Evolutionary conservation across 2,888 invertebrate genomes (phyloP), one percentile per base, ranked within the genome.

Genomic region (Eilema sororculum): DNA sequence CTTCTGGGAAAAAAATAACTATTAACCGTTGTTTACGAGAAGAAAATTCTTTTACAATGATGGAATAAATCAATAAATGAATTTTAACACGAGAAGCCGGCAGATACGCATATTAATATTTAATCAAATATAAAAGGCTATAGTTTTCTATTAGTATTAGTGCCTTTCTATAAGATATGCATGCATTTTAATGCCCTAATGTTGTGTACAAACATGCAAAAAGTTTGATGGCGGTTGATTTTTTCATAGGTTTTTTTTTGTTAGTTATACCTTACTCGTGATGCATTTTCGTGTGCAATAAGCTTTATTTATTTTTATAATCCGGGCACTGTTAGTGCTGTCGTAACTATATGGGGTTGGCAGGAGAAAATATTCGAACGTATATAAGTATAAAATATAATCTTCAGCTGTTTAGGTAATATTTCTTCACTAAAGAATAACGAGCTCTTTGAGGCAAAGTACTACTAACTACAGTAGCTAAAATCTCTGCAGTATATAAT

Each of bases 111-210:
- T 72, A 73, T 78, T 82, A 41, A 41, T 78, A 78, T 82, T 76
- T 82, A 81, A 82, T 78, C 79, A 75, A 78, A 74, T 79, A 78
- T 72, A 77, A 69, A 66, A 70, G 72, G 79, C 79, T 83, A 82
- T 81, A 82, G 76, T 80, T 80, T 81, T 76, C 77, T 75, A 81
- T 78, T 78, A 84, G 68, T 82, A 77, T 80, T 90, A 90, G 91
- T 92, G 90, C 90, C 90, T 91, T 90, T 87, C 77, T 85, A 81
- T 79, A 80, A 80, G 83, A 83, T 82, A 83, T 89, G 88, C 87
- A 88, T 89, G 89, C 87, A 87, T 89, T 89, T 86, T 81, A 78
- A 80, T 72, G 73, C 78, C 81, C 81, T 84, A 79, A 82, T 85
- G 72, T 80, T 79, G 76, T 83, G 85, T 87, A 87, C 88, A 88